These are phyloP conservation scores for Paracanthobrama guichenoti DNA, from an alignment of 2,113 vertebrate genomes.

Conservation along the genomic window DNA sequence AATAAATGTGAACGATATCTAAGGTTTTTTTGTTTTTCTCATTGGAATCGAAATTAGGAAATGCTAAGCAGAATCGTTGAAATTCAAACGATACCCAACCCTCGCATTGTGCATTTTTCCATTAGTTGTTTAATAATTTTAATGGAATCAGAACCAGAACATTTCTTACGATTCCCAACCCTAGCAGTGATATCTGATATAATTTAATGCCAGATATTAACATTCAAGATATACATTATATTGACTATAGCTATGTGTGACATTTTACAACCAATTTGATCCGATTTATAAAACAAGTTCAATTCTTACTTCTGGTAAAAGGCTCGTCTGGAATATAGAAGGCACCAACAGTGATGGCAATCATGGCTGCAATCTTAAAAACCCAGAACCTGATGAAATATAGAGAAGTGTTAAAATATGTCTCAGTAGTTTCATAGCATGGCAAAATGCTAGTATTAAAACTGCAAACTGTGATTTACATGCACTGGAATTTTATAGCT, in stretches of 20 bases:
- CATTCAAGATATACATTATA: neutral
- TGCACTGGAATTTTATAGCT: neutral
- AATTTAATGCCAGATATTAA: neutral
- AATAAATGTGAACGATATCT: too few species aligned
- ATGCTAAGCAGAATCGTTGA: too few species aligned
- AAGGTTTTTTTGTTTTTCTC: too few species aligned
- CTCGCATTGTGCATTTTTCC: too few species aligned
- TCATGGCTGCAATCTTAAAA: slow-evolving; percentile 87
- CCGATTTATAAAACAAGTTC: neutral
- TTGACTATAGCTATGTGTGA: neutral
- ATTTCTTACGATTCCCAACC: too few species aligned
- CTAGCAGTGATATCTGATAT: neutral
- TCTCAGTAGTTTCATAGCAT: neutral
- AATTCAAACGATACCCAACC: too few species aligned
- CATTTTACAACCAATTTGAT: neutral
- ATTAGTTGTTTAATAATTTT: too few species aligned
- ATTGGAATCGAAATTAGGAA: too few species aligned
- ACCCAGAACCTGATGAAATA: slow-evolving; percentile 87
- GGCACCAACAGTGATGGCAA: slow-evolving; percentile 86
- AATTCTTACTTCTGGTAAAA: slow-evolving; percentile 84
- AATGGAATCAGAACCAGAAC: too few species aligned
- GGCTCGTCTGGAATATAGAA: slow-evolving; percentile 91
- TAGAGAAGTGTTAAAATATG: neutral
- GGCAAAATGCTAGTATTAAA: neutral
- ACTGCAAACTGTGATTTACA: neutral